These are phyloP conservation scores for Orycteropus afer DNA, from an alignment of 2,113 vertebrate species.

Conservation along the genomic window DNA sequence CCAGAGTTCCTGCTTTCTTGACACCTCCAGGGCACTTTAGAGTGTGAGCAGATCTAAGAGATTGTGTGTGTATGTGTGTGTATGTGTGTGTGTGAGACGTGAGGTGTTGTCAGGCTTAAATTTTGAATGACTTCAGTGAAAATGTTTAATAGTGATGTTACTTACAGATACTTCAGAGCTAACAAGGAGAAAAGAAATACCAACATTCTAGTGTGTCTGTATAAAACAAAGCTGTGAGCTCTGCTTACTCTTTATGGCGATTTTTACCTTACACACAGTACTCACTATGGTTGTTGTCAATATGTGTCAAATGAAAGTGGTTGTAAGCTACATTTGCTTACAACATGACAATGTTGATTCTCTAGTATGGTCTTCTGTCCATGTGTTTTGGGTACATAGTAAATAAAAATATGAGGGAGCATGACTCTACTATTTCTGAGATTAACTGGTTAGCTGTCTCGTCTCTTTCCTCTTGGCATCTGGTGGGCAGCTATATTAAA, in stretches of 20 bases:
- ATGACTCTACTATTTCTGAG: conserved; percentile 29
- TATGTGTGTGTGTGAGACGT: background rate
- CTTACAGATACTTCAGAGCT: conserved; percentile 9
- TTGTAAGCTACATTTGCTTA: conserved; percentile 42
- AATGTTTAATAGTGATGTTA: conserved; percentile 34
- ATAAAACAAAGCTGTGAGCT: conserved; percentile 16
- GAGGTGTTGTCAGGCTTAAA: background rate
- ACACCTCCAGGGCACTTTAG: background rate
- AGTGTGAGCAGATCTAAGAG: conserved; percentile 31
- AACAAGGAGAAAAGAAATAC: conserved; percentile 18
- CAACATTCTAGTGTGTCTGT: background rate
- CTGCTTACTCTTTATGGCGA: conserved; percentile 19
- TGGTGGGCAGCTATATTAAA: conserved; percentile 49
- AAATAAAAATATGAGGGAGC: background rate
- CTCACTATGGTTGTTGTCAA: background rate
- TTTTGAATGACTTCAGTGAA: conserved; percentile 36
- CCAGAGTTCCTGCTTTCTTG: background rate
- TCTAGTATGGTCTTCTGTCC: background rate
- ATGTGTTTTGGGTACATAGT: conserved; percentile 6
- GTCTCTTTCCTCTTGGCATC: conserved; percentile 19
- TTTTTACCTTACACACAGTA: background rate
- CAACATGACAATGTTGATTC: conserved; percentile 13
- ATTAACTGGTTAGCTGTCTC: conserved; percentile 7
- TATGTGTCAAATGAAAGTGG: conserved; percentile 37
- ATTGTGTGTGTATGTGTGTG: background rate